Percentiles rank a stretch among this genome's conserved stretches.
phyloP scores from a whole-genome alignment of 2,797 vertebrate species.

The Percopsis omiscomaycus region DNA sequence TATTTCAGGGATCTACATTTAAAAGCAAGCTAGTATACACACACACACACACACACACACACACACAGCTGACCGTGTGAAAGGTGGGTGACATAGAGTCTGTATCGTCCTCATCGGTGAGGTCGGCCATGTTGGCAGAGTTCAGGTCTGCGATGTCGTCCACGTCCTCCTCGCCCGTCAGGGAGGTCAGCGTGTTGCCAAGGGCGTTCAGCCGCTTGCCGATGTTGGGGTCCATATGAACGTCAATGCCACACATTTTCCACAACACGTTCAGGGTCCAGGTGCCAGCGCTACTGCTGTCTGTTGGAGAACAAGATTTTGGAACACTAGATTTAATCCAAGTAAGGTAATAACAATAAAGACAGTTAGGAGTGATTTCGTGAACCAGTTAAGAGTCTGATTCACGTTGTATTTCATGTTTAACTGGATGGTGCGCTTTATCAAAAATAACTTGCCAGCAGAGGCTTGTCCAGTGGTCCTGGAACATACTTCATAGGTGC shows the following conservation, averaged over 20 bases:
- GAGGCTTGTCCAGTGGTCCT: constrained; percentile 94
- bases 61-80: constrained; percentile 78
- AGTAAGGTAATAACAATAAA: not conserved
- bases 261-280: constrained; percentile 98
- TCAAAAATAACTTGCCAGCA: constrained; percentile 79
- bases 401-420: not conserved
- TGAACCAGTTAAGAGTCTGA: not conserved
- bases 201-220: constrained; percentile 95
- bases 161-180: constrained; percentile 94
- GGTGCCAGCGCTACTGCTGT: constrained; percentile 97
- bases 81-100: constrained; percentile 91
- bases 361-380: not conserved
- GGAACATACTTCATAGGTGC: constrained; percentile 98
- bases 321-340: not conserved
- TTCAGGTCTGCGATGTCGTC: constrained; percentile 95
- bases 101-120: constrained; percentile 94
- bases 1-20: not conserved
- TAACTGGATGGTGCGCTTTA: not conserved
- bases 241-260: constrained; percentile 99
- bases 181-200: constrained; percentile 93
- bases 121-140: constrained; percentile 89
- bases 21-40: not conserved
- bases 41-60: not conserved
- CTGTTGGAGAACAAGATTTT: constrained; percentile 63
- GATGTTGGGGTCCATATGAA: constrained; percentile 99